Percentiles rank a stretch among this genome's conserved stretches.
Evolutionary conservation across 1,140 invertebrate species (phyloP).

Genomic region (Aphelenchoides fujianensis): DNA sequence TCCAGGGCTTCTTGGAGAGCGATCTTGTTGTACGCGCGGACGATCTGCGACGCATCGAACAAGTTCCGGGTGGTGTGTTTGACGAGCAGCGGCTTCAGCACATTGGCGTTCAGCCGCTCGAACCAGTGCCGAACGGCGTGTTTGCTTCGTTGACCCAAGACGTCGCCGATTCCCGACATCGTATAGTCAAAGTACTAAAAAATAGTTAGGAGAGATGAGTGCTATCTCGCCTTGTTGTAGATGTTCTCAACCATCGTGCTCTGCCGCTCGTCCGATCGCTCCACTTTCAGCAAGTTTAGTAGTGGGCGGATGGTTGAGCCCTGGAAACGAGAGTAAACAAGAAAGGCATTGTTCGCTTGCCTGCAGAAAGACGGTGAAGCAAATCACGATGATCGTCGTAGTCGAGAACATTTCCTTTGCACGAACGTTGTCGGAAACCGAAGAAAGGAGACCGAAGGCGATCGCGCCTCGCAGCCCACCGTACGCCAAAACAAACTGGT

Average conservation of each 20-base stretch:
- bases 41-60: constrained; percentile 39
- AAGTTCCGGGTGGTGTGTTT: constrained; percentile 38
- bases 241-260: constrained; percentile 56
- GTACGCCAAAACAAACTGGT: constrained; percentile 64
- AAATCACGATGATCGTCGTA: constrained; percentile 66
- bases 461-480: constrained; percentile 46
- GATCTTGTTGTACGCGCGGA: constrained; percentile 56
- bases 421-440: constrained; percentile 62
- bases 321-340: constrained; percentile 23
- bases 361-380: constrained; percentile 66
- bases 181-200: constrained; percentile 51
- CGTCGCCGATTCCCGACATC: constrained; percentile 51
- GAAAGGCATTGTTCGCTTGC: background rate
- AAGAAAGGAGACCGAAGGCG: constrained; percentile 58
- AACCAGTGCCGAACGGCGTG: constrained; percentile 49
- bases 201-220: no score
- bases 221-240: no score
- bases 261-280: constrained; percentile 53
- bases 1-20: constrained; percentile 53
- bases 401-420: constrained; percentile 66
- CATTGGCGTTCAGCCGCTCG: constrained; percentile 56
- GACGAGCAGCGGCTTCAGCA: constrained; percentile 55
- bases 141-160: constrained; percentile 40
- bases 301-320: constrained; percentile 67
- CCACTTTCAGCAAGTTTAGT: constrained; percentile 65